phyloP scores from a whole-genome alignment of 2,888 invertebrate species.

The Syrista parreyssii region DNA sequence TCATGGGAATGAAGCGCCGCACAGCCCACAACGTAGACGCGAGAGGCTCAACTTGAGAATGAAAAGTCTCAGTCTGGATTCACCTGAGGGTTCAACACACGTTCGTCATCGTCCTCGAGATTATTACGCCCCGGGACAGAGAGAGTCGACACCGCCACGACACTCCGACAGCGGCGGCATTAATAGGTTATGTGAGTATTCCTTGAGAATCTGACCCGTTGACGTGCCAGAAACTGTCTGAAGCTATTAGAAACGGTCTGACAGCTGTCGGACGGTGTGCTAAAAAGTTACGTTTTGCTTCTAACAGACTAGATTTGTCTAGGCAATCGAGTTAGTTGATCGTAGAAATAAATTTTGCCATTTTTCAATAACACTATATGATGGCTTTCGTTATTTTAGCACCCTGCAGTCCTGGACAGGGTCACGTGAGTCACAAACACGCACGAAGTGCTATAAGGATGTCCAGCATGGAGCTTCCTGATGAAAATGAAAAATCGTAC shows the following conservation, averaged over 20 bases:
- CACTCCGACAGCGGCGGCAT: conserved; percentile 63
- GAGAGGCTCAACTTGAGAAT: conserved; percentile 96
- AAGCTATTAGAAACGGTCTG: background rate
- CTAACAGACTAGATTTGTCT: background rate
- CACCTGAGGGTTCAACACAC: conserved; percentile 92
- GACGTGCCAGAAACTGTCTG: background rate
- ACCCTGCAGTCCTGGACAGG: conserved; percentile 90
- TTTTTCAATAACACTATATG: background rate
- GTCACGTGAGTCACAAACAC: conserved; percentile 73
- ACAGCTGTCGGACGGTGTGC: background rate
- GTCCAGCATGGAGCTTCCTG: conserved; percentile 93
- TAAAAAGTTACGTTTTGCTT: background rate
- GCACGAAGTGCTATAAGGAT: conserved; percentile 86
- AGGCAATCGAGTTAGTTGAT: background rate
- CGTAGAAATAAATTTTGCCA: background rate
- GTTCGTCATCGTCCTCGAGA: conserved; percentile 78
- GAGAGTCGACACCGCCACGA: conserved; percentile 60
- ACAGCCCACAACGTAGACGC: conserved; percentile 86
- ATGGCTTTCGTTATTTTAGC: conserved; percentile 68
- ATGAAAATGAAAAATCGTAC: conserved; percentile 89
- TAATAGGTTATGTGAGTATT: conserved; percentile 60
- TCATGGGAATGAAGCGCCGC: conserved; percentile 80
- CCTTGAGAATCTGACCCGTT: background rate
- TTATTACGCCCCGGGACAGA: conserved; percentile 55
- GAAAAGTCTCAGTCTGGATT: conserved; percentile 97